A percentile compares a stretch with the other conserved stretches of the same genome.
These are phyloP conservation scores for Nematolebias whitei DNA, from an alignment of 2,113 vertebrate species.

Conservation along the genomic window DNA sequence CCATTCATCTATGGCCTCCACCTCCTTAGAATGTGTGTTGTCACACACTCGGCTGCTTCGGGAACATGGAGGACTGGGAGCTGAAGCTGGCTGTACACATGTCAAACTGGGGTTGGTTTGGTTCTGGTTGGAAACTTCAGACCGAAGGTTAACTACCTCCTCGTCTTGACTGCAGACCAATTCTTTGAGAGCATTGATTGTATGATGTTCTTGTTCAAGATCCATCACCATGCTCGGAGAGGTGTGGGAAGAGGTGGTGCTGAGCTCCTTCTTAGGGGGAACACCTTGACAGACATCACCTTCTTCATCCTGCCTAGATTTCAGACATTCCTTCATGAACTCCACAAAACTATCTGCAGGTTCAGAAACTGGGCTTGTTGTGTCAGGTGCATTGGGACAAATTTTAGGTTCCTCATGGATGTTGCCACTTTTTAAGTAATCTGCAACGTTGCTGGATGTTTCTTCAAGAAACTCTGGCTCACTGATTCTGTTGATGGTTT, in stretches of 20 bases:
- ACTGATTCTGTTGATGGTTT: constrained; percentile 5
- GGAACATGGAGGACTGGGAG: constrained; percentile 32
- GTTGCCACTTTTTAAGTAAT: constrained; percentile 11
- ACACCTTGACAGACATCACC: constrained; percentile 13
- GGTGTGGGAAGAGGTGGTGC: constrained; percentile 23
- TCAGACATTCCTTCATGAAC: constrained; percentile 82
- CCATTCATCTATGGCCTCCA: constrained; percentile 80
- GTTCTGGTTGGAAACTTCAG: constrained; percentile 17
- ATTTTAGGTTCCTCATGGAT: constrained; percentile 31
- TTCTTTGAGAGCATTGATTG: constrained; percentile 85
- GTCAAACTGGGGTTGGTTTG: constrained; percentile 11
- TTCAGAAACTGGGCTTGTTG: constrained; percentile 48
- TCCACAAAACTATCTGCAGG: constrained; percentile 81
- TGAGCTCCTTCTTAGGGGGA: constrained; percentile 2
- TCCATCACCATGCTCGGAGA: constrained; percentile 72
- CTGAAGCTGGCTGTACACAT: constrained; percentile 25
- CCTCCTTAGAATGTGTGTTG: constrained; percentile 70
- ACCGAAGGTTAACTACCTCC: neutral
- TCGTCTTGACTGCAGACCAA: constrained; percentile 74
- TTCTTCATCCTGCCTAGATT: constrained; percentile 75
- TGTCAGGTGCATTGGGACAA: constrained; percentile 30
- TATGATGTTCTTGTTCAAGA: constrained; percentile 85
- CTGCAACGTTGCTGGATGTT: constrained; percentile 6
- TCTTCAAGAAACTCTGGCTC: constrained; percentile 42
- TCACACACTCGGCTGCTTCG: constrained; percentile 52